phyloP scores from a whole-genome alignment of 92 coral and sea anemone genomes.

The Phymanthus crucifer region DNA sequence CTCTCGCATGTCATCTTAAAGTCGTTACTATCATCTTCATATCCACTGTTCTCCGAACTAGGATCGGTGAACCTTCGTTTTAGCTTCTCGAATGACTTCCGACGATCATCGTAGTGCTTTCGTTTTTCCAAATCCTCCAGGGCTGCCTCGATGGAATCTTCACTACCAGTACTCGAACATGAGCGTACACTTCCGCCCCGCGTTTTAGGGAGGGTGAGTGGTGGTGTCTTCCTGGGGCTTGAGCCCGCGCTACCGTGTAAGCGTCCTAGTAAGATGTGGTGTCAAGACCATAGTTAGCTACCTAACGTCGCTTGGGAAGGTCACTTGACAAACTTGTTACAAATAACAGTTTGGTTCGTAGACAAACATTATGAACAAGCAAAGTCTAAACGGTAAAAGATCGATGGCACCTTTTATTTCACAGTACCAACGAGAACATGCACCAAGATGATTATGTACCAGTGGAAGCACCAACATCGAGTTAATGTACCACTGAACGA shows the following conservation, averaged over 20 bases:
- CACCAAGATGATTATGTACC: too few species aligned
- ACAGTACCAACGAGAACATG: too few species aligned
- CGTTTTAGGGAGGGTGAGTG: constrained; percentile 41
- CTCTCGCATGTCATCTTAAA: constrained; percentile 34
- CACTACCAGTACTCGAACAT: constrained; percentile 55
- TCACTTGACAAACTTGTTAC: too few species aligned
- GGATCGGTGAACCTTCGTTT: constrained; percentile 63
- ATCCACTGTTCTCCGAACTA: neutral
- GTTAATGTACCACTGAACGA: too few species aligned
- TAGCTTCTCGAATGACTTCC: constrained; percentile 58
- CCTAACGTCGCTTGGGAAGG: neutral
- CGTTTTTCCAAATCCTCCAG: constrained; percentile 73
- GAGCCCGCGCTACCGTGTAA: constrained; percentile 48
- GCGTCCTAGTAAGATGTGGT: constrained; percentile 41
- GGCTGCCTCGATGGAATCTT: constrained; percentile 64
- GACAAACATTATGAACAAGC: too few species aligned
- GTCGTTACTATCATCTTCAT: neutral
- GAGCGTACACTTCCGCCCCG: constrained; percentile 42
- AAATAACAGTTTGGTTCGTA: too few species aligned
- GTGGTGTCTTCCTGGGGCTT: constrained; percentile 35
- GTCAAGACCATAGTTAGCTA: neutral
- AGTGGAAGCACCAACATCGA: too few species aligned
- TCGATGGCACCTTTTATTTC: too few species aligned
- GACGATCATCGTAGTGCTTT: constrained; percentile 26
- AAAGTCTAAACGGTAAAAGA: too few species aligned